Base-by-base conservation (phyloP, 2,888 invertebrate genomes). In the Volucella bombylans region DNA sequence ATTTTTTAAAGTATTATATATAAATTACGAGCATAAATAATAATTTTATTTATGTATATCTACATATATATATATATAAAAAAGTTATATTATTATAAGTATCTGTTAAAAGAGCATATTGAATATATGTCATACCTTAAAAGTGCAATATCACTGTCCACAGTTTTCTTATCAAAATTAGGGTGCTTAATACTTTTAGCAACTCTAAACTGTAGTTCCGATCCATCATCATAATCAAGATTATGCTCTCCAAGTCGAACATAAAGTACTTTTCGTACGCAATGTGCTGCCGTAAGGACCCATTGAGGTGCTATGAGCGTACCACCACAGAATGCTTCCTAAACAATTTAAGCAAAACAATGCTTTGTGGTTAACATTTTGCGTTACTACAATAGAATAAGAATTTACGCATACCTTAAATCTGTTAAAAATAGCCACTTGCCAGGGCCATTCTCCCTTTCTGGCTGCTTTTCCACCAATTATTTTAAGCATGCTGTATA, bases 371-470 rank as follows among this genome's bases (percentile, higher is more conserved):
- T 55, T 67, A 18, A 8, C 23, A 69, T 57, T 61, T 18, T 23
- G 39, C 45, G 67, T 47, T n/a, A 18, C 6, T 59, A 10, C 8
- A 45, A 43, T 52, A 31, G 38, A 68, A 67, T 76, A 47, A 18
- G 73, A 54, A 61, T 49, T 23, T 64, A 14, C 15, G 23, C 43
- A 57, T 92, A 96, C 96, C 93, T 95, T 95, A 91, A 94, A 95
- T 89, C 95, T 93, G 91, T 97, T 98, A 79, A 98, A 93, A 68
- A 98, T 95, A 67, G 96, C 97, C 18, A 97, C 97, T 92, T 98
- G 97, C 98, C 98, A 98, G 0, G 97, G 97, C 98, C 98, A 98
- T 89, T 95, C 96, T 49, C 97, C 96, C 62, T 94, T 95, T 11
- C 94, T 93, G 0, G 97, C 94, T 50, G 96, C 95, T 68, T 94